Conservation (phyloP, 2,113 vertebrate species). For the Mormyrus iriodes region DNA sequence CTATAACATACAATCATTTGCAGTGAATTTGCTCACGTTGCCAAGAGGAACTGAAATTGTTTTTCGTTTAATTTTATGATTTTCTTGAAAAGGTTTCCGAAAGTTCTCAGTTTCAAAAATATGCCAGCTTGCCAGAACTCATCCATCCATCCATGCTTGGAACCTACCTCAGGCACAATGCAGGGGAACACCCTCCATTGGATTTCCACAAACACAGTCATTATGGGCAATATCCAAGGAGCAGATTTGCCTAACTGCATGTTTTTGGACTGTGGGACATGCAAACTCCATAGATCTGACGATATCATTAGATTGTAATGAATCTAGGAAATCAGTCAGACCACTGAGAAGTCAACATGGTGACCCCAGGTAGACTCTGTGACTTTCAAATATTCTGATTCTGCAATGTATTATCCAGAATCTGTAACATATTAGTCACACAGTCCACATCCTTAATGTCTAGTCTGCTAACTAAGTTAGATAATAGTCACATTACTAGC, state of each 20-base stretch:
- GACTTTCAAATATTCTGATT: neutral
- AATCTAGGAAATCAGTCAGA: neutral
- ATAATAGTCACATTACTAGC: neutral
- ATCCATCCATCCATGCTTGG: neutral
- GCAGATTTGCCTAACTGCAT: neutral
- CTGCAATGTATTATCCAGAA: neutral
- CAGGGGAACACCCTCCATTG: neutral
- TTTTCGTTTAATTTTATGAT: neutral
- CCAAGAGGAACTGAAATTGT: neutral
- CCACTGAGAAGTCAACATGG: neutral
- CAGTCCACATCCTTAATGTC: neutral
- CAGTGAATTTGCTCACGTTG: neutral
- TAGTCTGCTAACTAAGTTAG: neutral
- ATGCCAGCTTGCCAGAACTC: neutral
- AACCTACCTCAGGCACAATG: neutral
- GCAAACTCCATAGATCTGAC: neutral
- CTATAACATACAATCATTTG: neutral
- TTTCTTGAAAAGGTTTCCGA: neutral
- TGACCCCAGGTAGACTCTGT: neutral
- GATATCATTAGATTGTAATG: neutral
- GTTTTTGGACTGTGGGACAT: slow-evolving; percentile 2
- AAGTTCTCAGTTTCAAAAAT: neutral
- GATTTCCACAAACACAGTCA: neutral
- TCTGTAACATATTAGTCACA: neutral
- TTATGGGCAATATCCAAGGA: neutral